Conservation (phyloP, 2,797 vertebrate species). For the Scleropages formosus region DNA sequence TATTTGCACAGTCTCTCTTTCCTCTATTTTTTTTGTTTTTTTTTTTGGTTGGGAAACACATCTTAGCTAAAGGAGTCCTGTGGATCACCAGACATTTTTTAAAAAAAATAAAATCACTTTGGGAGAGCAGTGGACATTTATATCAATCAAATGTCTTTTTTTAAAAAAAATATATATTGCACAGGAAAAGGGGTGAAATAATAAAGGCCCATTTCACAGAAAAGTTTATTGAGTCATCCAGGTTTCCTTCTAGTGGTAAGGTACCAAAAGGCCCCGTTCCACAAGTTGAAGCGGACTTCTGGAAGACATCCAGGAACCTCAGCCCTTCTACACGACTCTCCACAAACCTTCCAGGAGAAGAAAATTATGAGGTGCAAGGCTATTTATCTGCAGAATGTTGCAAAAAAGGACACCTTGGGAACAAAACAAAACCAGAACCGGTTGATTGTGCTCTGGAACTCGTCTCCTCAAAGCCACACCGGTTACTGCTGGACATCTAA, state of each 20-base stretch:
- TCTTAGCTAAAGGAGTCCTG: no score
- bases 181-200: constrained; percentile 18
- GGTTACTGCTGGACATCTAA: background rate
- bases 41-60: no score
- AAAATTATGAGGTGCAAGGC: background rate
- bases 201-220: background rate
- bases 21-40: no score
- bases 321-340: background rate
- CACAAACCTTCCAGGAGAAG: background rate
- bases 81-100: no score
- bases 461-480: no score
- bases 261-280: background rate
- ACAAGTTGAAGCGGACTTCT: background rate
- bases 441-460: background rate
- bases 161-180: background rate
- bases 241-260: background rate
- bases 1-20: no score
- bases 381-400: background rate
- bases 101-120: no score
- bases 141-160: no score
- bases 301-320: constrained; percentile 7
- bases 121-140: no score
- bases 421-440: no score
- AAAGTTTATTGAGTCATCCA: background rate
- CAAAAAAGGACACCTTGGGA: background rate